Base-by-base conservation (phyloP, 2,888 invertebrate genomes). In the Pollenia angustigena region DNA sequence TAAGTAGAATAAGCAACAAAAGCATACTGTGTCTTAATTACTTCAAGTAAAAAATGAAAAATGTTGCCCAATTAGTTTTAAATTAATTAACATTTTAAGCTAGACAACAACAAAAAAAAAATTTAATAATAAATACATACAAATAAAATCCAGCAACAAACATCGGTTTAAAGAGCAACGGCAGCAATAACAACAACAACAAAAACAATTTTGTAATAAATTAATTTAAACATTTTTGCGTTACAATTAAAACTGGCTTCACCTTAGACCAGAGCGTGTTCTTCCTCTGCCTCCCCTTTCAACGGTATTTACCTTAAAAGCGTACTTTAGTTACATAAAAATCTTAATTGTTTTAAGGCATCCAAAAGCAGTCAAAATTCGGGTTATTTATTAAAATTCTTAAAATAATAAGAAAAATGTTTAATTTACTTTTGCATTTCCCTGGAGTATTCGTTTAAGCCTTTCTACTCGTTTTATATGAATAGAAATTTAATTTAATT, bases 81-180 rank as follows among this genome's bases (percentile, higher is more conserved):
- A 86, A 86, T 86, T 83, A 81, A 86, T 86, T 83, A 80, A 60
- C 71, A 81, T 80, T 76, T 71, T 48, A 48, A 52, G 72, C 56
- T 80, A 76, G 16, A 46, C 60, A 40, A 54, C 6, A 60, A 62
- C 8, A 46, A 60, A 74, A 14, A 9, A 3, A 76, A 66, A 46
- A 23, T 3, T 42, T 8, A 66, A 60, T 11, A 68, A 64, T 64
- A 32, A 64, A 74, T 60, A 48, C 46, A 64, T 44, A 68, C 48
- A 58, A 46, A 40, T 42, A 42, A 54, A 52, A 42, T n/a, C 14
- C 50, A 54, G 10, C 32, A 40, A 32, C 50, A 68, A 32, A 58
- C 46, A 14, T 44, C 16, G 32, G 32, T 32, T 23, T 23, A 23
- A 2, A 23, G 2, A 23, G 2, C 18, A 32, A 32, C 32, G 6